Base-by-base conservation (phyloP, 1,140 invertebrate genomes). In the Gryllus bimaculatus region DNA sequence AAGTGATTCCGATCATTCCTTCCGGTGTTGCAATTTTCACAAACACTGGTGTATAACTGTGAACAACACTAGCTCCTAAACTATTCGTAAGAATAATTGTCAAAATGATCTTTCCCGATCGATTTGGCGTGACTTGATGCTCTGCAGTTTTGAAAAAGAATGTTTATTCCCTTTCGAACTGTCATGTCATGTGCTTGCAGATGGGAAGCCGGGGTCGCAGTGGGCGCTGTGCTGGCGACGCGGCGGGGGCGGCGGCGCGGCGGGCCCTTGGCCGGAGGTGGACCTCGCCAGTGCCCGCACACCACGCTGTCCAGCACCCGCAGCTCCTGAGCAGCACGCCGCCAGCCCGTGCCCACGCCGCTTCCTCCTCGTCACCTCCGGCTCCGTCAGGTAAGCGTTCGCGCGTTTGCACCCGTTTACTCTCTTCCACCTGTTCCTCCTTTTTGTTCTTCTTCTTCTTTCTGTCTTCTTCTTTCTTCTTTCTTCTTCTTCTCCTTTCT, bases 311-410 rank as follows among this genome's bases (percentile, higher is more conserved):
- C 90, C 47, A 91, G 91, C 78, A 91, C 91, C 7, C 85, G 89
- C 78, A 89, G 89, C 82, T 90, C 89, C 6, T 91, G 6, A 90
- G 90, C 80, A 89, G 85, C 83, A 90, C 84, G 82, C 90, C 73
- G 84, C 90, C 78, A 91, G 90, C 39, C 90, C 91, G 4, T 92
- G 91, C 91, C 91, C 10, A 91, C 91, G n/a, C 91, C 91, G 18
- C 88, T 91, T 86, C 91, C 91, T 92, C 84, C 86, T 92, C 78
- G 91, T 92, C 81, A 91, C 89, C 77, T 91, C 90, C 26, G 90
- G 90, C 81, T 91, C 90, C 54, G 88, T 91, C 82, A 89, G 89
- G 91, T 92, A 83, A 89, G 87, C 82, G 26, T 8, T 20, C 74
- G 74, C 39, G 20, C 7, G 0, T 12, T 3, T 75, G 13, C n/a